These are phyloP conservation scores for Tragulus kanchil DNA, from an alignment of 2,113 vertebrate genomes.

Conservation along the genomic window DNA sequence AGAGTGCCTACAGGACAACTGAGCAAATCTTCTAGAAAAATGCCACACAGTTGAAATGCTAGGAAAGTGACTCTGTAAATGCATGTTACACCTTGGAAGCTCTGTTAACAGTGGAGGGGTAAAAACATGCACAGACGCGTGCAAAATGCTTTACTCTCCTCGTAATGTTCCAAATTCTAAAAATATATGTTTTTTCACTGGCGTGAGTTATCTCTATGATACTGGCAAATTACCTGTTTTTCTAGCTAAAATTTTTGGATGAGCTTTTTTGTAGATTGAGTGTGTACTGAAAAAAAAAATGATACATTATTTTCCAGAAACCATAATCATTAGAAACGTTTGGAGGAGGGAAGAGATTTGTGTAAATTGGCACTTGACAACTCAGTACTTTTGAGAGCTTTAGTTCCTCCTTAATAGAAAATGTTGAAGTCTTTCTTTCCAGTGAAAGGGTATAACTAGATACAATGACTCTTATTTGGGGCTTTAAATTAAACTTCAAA, in stretches of 20 bases:
- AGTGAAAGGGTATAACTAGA: neutral
- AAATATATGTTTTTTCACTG: neutral
- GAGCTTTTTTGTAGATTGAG: neutral
- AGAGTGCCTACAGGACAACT: neutral
- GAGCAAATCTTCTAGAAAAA: neutral
- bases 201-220: neutral
- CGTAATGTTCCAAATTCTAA: neutral
- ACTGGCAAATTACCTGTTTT: neutral
- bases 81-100: neutral
- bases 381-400: constrained; percentile 11
- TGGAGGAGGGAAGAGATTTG: neutral
- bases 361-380: neutral
- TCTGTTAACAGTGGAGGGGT: neutral
- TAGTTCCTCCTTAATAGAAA: constrained; percentile 20
- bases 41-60: neutral
- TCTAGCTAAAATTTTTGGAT: constrained; percentile 2
- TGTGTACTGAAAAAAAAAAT: neutral
- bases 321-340: constrained; percentile 15
- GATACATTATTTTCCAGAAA: constrained; percentile 28
- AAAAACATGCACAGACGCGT: rapidly evolving
- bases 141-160: neutral
- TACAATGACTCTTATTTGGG: neutral
- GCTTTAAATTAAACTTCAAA: constrained; percentile 45
- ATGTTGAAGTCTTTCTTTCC: neutral
- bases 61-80: neutral